Percentiles rank a stretch among this genome's conserved stretches.
These are phyloP conservation scores for Zosterops japonicus DNA, from an alignment of 2,113 vertebrate genomes.

Conservation along the genomic window DNA sequence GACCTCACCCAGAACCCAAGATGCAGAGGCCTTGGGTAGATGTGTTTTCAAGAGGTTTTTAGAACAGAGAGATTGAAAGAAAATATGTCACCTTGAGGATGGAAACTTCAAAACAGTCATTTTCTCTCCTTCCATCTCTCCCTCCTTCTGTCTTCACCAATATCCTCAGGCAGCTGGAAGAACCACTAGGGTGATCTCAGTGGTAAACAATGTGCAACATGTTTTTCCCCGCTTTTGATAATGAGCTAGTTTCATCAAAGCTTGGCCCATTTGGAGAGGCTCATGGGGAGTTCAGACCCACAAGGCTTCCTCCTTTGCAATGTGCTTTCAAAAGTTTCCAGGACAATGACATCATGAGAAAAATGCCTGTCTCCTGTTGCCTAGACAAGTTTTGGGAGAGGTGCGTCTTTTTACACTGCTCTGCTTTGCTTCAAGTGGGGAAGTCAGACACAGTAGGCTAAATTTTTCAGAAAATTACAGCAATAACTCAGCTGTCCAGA, in stretches of 20 bases:
- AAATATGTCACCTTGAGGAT: constrained; percentile 59
- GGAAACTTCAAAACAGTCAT: constrained; percentile 50
- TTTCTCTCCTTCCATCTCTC: constrained; percentile 34
- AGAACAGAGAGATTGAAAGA: constrained; percentile 21
- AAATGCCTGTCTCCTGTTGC: constrained; percentile 47
- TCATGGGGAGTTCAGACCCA: constrained; percentile 63
- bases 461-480: not conserved
- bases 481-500: not conserved
- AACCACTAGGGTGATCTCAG: constrained; percentile 61
- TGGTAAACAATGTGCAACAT: constrained; percentile 65
- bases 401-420: not conserved
- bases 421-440: not conserved
- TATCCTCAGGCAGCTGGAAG: constrained; percentile 68
- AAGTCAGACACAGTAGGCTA: not conserved
- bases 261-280: constrained; percentile 54
- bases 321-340: constrained; percentile 68
- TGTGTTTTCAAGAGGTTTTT: not conserved
- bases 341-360: constrained; percentile 64
- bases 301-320: constrained; percentile 60
- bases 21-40: not conserved
- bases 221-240: constrained; percentile 64
- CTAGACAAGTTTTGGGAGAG: constrained; percentile 26
- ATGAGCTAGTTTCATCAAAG: constrained; percentile 69
- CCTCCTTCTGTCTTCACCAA: constrained; percentile 43
- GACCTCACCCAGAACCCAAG: not conserved